Conservation (phyloP, 1,140 invertebrate species). For the Brachionus rotundiformis region DNA sequence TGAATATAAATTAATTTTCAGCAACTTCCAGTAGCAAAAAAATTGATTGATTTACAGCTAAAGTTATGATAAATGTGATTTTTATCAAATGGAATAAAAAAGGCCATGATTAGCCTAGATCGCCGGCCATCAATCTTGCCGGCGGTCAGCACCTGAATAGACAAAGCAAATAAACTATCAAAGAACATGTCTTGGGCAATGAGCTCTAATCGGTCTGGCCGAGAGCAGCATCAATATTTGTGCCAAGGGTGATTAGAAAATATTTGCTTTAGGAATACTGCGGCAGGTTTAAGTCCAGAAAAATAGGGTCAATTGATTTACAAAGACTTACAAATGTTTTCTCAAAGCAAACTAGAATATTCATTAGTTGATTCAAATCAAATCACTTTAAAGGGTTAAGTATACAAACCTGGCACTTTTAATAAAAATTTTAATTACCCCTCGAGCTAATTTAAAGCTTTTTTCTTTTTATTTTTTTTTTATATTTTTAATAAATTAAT, state of each 20-base stretch:
- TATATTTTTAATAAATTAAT: neutral
- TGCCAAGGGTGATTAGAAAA: neutral
- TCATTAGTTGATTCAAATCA: too few species aligned
- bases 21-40: neutral
- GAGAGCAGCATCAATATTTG: neutral
- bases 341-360: neutral
- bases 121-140: neutral
- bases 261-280: neutral
- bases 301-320: constrained; percentile 21
- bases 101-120: too few species aligned
- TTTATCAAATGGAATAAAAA: neutral
- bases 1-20: constrained; percentile 41
- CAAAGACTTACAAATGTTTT: constrained; percentile 36
- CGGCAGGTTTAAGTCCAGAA: neutral
- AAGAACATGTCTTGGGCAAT: neutral
- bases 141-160: neutral
- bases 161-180: neutral
- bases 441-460: neutral
- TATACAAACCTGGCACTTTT: neutral
- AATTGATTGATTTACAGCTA: constrained; percentile 1
- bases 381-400: too few species aligned
- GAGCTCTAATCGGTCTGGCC: neutral
- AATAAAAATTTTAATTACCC: constrained; percentile 15
- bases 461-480: neutral
- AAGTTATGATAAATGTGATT: constrained; percentile 2